Evolutionary conservation across 2,888 invertebrate genomes (phyloP), one percentile per base, ranked within the genome.

Genomic region (Allygus modestus): DNA sequence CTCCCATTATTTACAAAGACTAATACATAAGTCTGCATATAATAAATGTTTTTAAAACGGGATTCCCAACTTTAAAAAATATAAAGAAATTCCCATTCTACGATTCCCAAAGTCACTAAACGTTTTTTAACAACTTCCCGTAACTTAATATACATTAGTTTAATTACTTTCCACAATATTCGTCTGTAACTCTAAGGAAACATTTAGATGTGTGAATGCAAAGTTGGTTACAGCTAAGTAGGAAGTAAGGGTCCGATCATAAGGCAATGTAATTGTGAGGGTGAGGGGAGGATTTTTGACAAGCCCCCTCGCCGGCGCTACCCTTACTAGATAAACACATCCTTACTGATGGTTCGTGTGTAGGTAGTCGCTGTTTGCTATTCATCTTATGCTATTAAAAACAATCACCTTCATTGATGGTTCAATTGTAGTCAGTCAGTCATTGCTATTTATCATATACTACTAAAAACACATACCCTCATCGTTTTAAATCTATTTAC

Each of bases 261-360:
- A 15, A 31, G 26, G n/a, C n/a, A n/a, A 23, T 61, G 61, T 61
- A 15, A 61, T 61, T 23, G 26, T 28, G 20, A 69, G 65, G 26
- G 65, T 5, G 26, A 65, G 65, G 65, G 65, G 65, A 65, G 26
- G 4, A 9, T 69, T 69, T 69, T 69, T 69, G 37, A 31, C 28
- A 33, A 37, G 1, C 17, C 17, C 65, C 65, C 65, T 65, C 65
- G n/a, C n/a, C n/a, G n/a, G n/a, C n/a, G n/a, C n/a, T n/a, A 51
- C 51, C 20, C 20, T 58, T 58, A 23, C 58, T 4, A 69, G 69
- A 33, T 31, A 69, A 69, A 69, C 69, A 69, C 1, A 28, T 31
- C 69, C 31, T n/a, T n/a, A n/a, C n/a, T n/a, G n/a, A n/a, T n/a
- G n/a, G 33, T 37, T 69, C 69, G 31, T 15, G 26, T 69, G 37